Conservation (phyloP, 2,888 invertebrate genomes). For the Eupsilia transversa region DNA sequence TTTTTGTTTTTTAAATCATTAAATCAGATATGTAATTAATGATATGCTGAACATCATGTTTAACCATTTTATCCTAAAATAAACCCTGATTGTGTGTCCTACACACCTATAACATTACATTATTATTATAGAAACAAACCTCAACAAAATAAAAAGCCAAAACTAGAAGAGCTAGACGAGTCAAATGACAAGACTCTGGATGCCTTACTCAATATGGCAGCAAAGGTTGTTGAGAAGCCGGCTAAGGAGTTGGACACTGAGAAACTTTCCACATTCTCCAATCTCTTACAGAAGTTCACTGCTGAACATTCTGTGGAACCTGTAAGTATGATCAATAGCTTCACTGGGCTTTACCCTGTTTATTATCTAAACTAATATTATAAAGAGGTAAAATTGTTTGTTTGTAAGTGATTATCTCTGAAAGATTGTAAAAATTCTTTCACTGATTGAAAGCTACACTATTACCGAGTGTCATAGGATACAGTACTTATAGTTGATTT, state of each 20-base stretch:
- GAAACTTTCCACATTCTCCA: conserved; percentile 87
- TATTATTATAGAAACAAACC: conserved; percentile 79
- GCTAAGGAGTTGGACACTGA: conserved; percentile 79
- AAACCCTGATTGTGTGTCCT: no score
- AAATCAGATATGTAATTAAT: no score
- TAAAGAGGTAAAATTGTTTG: not conserved
- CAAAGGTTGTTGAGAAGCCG: conserved; percentile 79
- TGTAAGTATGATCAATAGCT: conserved; percentile 75
- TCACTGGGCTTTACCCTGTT: not conserved
- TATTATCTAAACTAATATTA: not conserved
- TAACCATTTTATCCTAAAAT: no score
- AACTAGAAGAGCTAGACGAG: conserved; percentile 81
- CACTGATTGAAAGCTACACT: not conserved
- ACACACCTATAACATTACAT: no score
- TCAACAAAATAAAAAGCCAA: conserved; percentile 80
- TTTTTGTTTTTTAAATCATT: no score
- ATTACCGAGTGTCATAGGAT: not conserved
- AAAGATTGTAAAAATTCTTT: not conserved
- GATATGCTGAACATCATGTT: no score
- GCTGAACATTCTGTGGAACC: conserved; percentile 85
- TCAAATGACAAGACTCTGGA: conserved; percentile 91
- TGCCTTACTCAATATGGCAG: conserved; percentile 86
- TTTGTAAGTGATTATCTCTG: not conserved
- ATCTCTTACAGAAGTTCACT: conserved; percentile 86
- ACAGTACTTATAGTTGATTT: not conserved